Base-by-base conservation (phyloP, 2,888 invertebrate species). In the Galerucella nymphaeae region DNA sequence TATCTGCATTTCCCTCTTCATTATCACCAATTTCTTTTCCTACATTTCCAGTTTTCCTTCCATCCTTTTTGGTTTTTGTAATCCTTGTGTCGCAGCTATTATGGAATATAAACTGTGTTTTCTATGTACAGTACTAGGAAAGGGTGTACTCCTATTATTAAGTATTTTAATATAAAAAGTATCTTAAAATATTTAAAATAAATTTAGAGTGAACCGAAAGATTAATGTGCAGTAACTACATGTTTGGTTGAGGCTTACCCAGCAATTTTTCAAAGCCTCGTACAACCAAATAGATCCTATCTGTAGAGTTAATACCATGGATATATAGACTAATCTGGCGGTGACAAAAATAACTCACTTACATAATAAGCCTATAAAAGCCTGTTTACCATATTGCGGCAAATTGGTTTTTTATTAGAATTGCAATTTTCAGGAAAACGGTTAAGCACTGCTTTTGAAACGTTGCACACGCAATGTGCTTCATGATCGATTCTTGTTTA, bases 391-490 rank as follows among this genome's bases (percentile, higher is more conserved):
- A 74, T 72, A 63, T 65, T 63, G 72, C 66, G 73, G 66, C 66
- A 70, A 64, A 72, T 66, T 59, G 64, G 63, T 68, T 70, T 76
- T 74, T 74, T 71, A 65, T 73, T 72, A 59, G 61, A 58, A 63
- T 65, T 71, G 71, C 71, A 73, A 74, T 75, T 71, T 23, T 75
- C 64, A 73, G 63, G 48, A 66, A 59, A 59, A 66, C 64, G 66
- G 71, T 66, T 75, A 71, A 73, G 71, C 70, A 68, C 58, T 65
- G 68, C 63, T 75, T 75, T 66, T 66, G 71, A 65, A 45, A 63
- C 58, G 62, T 30, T 63, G 59, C 75, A 75, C 75, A 75, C 75
- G 75, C 75, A 71, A 75, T 70, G 45, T 65, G 38, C 70, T 55
- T 72, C 68, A 73, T 75, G 73, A 73, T 73, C 71, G 67, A 62